Evolutionary conservation across 2,113 vertebrate genomes (phyloP).

Genomic region (Benitochromis conjunctus): DNA sequence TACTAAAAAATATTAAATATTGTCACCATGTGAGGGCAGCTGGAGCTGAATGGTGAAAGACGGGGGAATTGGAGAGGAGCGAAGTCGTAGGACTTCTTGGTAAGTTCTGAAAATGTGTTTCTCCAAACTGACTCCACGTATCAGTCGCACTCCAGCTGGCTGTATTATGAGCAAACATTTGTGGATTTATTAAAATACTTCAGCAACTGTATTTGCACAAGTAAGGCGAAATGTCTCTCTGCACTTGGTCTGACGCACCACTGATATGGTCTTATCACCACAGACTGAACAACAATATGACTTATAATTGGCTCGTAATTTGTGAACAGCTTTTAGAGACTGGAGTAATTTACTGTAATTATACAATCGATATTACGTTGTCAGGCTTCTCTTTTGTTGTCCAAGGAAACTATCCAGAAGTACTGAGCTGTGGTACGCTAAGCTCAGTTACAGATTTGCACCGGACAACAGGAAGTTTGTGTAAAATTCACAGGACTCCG

Average conservation of each 20-base stretch:
- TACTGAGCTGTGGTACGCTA: neutral
- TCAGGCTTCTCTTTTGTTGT: neutral
- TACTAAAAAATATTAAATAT: neutral
- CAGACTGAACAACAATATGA: accelerated
- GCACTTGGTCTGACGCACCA: neutral
- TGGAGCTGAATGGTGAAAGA: neutral
- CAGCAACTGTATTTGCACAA: accelerated
- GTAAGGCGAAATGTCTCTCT: accelerated
- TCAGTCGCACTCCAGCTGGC: accelerated
- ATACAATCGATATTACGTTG: accelerated
- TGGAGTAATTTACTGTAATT: neutral
- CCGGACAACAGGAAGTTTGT: accelerated
- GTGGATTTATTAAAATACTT: neutral
- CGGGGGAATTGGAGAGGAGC: accelerated
- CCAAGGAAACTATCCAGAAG: neutral
- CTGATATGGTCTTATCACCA: neutral
- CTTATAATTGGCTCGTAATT: accelerated
- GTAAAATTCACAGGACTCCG: neutral
- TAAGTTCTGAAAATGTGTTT: neutral
- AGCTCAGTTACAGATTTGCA: accelerated
- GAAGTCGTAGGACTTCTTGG: neutral
- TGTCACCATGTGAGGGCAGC: accelerated
- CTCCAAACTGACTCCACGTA: accelerated
- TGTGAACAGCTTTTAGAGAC: neutral
- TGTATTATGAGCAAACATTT: accelerated